A percentile compares a stretch with the other conserved stretches of the same genome.
These are phyloP conservation scores for Esox niger DNA, from an alignment of 2,113 vertebrate species.

Conservation along the genomic window DNA sequence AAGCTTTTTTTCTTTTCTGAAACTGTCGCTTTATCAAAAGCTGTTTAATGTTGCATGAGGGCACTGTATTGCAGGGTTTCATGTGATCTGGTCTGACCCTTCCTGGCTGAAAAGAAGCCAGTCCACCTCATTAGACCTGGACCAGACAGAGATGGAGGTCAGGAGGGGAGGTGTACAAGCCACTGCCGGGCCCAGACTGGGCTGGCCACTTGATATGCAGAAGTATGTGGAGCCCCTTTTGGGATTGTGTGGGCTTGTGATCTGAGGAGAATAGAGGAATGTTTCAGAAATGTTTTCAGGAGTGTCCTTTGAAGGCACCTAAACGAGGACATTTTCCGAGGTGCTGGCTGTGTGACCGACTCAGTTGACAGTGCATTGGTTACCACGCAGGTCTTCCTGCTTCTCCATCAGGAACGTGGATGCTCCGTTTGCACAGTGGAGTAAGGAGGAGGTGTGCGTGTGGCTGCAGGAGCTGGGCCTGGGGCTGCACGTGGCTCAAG, in stretches of 20 bases:
- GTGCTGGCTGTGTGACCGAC: too few species aligned
- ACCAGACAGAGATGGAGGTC: slow-evolving; percentile 86
- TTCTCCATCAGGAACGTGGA: slow-evolving; percentile 74
- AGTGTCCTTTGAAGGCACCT: too few species aligned
- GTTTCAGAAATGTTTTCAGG: too few species aligned
- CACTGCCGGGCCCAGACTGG: slow-evolving; percentile 88
- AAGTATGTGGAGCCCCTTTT: slow-evolving; percentile 69
- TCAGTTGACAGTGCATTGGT: too few species aligned
- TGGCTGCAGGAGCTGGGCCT: slow-evolving; percentile 94
- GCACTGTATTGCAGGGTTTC: too few species aligned
- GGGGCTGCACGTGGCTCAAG: slow-evolving; percentile 77
- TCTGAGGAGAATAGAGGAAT: too few species aligned
- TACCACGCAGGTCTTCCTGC: too few species aligned
- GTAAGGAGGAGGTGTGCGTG: slow-evolving; percentile 85
- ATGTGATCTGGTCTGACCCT: background rate
- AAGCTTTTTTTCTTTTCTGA: background rate
- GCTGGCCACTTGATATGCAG: slow-evolving; percentile 88
- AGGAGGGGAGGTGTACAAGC: slow-evolving; percentile 91
- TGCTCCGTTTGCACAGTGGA: slow-evolving; percentile 89
- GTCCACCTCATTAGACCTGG: slow-evolving; percentile 89
- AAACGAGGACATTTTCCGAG: too few species aligned
- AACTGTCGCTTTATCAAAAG: background rate
- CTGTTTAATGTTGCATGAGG: too few species aligned
- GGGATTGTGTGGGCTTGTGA: too few species aligned
- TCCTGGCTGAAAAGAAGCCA: slow-evolving; percentile 89